Base-by-base conservation (phyloP, 2,888 invertebrate genomes). In the Megamerina dolium region DNA sequence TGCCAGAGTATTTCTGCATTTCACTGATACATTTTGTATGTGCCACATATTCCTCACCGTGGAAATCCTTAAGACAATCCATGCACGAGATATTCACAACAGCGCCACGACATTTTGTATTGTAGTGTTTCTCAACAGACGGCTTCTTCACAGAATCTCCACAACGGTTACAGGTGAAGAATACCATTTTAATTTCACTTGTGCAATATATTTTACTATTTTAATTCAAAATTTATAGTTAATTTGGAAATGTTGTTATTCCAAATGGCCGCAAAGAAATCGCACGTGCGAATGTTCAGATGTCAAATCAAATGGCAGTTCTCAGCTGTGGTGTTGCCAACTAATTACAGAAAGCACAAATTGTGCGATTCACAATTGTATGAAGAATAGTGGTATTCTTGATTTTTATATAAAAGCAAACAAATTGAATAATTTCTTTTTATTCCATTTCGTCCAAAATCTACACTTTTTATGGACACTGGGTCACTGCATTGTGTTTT, bases 101-200 rank as follows among this genome's bases (percentile, higher is more conserved):
- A 12, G 75, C 75, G 52, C 77, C 60, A 1, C 85, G 78, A 64
- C 92, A 93, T 63, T 79, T 77, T 38, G 77, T 79, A 29, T 78
- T 76, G 63, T 85, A 87, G 71, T 95, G 95, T 62, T 90, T 91
- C 54, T 89, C 90, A 0, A 94, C 93, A 66, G 86, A 83, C 19
- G 88, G 86, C 65, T 96, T 96, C 66, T 93, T 91, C 26, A 94
- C 72, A 29, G 90, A 83, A 48, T 90, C 90, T 1, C 94, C 93
- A 67, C 96, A 97, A 55, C 84, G 79, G 58, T 87, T 87, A 69
- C 96, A 96, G 10, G 87, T 88, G 68, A 96, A 96, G 41, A 91
- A 86, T 32, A 96, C 96, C 96, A 96, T 96, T 43, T 44, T 51
- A 8, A 23, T 23, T 23, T 23, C 10, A 23, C 10, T 23, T 5